Conservation (phyloP, 2,113 vertebrate species). For the Ailuropoda melanoleuca region DNA sequence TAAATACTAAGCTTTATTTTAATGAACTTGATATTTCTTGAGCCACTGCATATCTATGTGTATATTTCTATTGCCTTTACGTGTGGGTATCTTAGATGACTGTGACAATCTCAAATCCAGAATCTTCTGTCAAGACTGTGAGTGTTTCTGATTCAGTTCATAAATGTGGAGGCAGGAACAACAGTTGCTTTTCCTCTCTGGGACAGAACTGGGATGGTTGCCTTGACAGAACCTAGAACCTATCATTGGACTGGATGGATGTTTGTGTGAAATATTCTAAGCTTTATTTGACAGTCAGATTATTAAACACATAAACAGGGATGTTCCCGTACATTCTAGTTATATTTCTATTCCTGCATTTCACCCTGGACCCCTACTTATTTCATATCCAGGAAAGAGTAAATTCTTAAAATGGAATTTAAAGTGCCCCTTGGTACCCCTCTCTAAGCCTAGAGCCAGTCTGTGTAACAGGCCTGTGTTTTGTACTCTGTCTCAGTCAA, state of each 20-base stretch:
- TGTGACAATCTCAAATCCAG: background rate
- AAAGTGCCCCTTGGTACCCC: background rate
- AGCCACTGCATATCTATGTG: background rate
- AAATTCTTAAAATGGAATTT: background rate
- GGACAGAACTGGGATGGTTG: background rate
- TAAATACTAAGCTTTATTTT: background rate
- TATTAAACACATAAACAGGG: background rate
- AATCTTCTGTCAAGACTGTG: background rate
- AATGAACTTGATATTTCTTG: background rate
- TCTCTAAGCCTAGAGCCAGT: background rate
- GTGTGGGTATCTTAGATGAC: background rate
- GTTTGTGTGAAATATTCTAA: background rate
- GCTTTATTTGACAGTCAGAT: background rate
- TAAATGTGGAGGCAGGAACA: background rate
- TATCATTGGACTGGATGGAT: fast-evolving
- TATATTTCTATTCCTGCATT: background rate
- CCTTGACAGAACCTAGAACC: background rate
- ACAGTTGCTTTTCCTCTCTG: background rate
- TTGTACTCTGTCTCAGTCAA: background rate
- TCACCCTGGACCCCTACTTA: background rate
- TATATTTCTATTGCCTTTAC: background rate
- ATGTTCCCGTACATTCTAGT: background rate
- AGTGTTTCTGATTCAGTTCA: background rate
- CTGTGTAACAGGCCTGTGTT: background rate
- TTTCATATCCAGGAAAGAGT: background rate